Conservation (phyloP, 2,113 vertebrate species). For the Rhadina sibilatrix region DNA sequence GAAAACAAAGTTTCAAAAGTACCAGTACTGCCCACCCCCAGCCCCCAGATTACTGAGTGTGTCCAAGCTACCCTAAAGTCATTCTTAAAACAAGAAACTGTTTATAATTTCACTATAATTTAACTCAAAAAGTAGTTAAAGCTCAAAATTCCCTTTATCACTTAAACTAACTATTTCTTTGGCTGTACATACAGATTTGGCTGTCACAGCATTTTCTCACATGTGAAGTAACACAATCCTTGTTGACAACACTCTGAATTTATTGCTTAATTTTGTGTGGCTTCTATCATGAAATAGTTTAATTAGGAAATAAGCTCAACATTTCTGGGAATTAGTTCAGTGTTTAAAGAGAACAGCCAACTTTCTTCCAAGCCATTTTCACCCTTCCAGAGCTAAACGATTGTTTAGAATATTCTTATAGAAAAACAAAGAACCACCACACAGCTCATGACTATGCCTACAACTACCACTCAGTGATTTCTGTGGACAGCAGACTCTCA, state of each 20-base stretch:
- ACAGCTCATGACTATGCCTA: not conserved
- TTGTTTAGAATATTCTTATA: not conserved
- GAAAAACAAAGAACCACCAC: not conserved
- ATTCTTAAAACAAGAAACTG: not conserved
- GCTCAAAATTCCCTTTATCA: not conserved
- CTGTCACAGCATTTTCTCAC: not conserved
- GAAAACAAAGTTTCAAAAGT: not conserved
- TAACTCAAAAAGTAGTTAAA: not conserved
- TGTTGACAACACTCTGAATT: not conserved
- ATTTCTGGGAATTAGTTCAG: not conserved
- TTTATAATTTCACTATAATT: not conserved
- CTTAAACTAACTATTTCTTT: not conserved
- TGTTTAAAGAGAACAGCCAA: not conserved
- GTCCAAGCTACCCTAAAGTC: not conserved
- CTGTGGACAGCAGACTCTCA: not conserved
- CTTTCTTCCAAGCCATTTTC: not conserved
- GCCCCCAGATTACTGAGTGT: not conserved
- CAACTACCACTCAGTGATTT: not conserved
- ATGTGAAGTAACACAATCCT: not conserved
- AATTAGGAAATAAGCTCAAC: not conserved
- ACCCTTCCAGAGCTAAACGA: not conserved
- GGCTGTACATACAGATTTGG: not conserved
- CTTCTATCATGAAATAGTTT: not conserved
- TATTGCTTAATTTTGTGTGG: not conserved
- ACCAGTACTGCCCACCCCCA: not conserved